Conservation (phyloP, 1,140 invertebrate genomes). For the Aphaenogaster floridana region DNA sequence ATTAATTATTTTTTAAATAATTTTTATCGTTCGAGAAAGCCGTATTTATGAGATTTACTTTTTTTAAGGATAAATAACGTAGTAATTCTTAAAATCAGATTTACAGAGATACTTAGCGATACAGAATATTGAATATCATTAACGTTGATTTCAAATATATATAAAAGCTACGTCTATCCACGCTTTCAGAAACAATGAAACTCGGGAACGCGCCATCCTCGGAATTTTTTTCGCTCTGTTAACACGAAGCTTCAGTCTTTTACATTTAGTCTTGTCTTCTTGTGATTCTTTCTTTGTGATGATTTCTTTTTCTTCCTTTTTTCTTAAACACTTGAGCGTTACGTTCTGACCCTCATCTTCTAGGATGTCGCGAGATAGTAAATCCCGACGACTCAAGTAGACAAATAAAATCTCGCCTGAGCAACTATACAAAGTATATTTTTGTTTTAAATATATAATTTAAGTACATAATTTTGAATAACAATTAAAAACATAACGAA, state of each 20-base stretch:
- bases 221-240: conserved; percentile 36
- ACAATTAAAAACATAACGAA: neutral
- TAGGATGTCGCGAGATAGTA: neutral
- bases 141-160: conserved; percentile 1
- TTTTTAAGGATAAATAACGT: neutral
- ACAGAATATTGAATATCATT: neutral
- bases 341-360: neutral
- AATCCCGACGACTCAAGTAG: neutral
- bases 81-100: neutral
- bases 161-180: conserved; percentile 7
- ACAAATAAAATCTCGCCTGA: neutral
- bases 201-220: neutral
- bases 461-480: neutral
- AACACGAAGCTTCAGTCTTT: conserved; percentile 28
- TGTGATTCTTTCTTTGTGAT: conserved; percentile 2
- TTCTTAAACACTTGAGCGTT: neutral
- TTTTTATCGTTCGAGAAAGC: no score
- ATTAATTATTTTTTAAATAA: no score
- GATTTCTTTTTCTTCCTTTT: conserved; percentile 3
- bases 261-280: conserved; percentile 12
- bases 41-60: no score
- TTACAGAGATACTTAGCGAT: neutral
- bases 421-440: neutral
- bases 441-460: conserved; percentile 6
- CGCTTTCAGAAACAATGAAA: conserved; percentile 33